phyloP scores from a whole-genome alignment of 2,888 invertebrate species.

The Rhodophaea formosa region DNA sequence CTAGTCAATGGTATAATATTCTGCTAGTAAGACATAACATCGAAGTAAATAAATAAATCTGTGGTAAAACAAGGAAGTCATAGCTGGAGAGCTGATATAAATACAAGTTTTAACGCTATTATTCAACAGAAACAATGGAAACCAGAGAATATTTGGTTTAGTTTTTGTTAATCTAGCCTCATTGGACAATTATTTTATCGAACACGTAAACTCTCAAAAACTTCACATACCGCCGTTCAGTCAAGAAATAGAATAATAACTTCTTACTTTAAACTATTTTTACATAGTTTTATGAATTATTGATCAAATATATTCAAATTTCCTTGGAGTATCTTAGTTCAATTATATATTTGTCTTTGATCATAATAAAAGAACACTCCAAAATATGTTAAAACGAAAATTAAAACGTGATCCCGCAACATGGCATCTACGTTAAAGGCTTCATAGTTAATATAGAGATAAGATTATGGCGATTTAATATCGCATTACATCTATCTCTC shows the following conservation, averaged over 20 bases:
- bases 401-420: no score
- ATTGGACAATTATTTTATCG: not conserved
- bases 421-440: no score
- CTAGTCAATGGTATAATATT: not conserved
- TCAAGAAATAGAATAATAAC: not conserved
- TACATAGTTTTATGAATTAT: not conserved
- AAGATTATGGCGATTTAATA: no score
- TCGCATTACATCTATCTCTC: no score
- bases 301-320: no score
- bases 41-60: not conserved
- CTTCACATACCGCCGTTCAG: not conserved
- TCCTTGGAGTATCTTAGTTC: no score
- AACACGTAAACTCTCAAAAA: no score
- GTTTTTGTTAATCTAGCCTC: conserved; percentile 6
- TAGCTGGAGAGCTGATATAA: no score
- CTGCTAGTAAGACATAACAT: not conserved
- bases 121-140: conserved; percentile 24
- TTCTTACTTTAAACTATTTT: not conserved
- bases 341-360: no score
- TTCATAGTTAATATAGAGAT: no score
- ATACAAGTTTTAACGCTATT: conserved; percentile 27
- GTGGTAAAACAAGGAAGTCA: conserved; percentile 6
- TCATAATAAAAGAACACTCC: no score
- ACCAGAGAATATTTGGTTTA: conserved; percentile 35
- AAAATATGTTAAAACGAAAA: no score